phyloP scores from a whole-genome alignment of 2,888 invertebrate genomes.

The Dendrolimus pini region DNA sequence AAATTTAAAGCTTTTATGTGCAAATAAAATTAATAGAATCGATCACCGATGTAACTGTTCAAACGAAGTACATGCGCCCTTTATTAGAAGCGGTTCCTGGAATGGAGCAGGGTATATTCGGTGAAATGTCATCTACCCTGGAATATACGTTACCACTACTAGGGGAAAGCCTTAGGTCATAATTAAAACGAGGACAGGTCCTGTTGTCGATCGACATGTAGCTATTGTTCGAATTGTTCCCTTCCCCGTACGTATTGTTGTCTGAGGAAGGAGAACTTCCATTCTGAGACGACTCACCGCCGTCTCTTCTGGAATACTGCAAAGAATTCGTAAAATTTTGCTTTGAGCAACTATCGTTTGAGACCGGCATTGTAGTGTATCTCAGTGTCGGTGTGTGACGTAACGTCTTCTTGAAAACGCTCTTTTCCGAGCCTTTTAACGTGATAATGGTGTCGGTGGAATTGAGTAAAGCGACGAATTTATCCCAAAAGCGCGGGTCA shows the following conservation, averaged over 20 bases:
- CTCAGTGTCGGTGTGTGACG: conserved; percentile 66
- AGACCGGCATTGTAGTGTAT: conserved; percentile 76
- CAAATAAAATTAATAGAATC: conserved; percentile 18
- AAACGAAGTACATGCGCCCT: conserved; percentile 70
- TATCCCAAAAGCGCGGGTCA: conserved; percentile 91
- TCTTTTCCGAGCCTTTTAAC: conserved; percentile 58
- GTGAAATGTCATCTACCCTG: conserved; percentile 70
- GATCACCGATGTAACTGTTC: conserved; percentile 27
- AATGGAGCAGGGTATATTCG: conserved; percentile 56
- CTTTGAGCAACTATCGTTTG: conserved; percentile 73
- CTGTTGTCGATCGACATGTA: conserved; percentile 81
- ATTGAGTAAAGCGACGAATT: conserved; percentile 86
- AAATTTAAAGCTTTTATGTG: conserved; percentile 11
- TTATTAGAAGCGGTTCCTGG: conserved; percentile 49
- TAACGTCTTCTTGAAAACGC: conserved; percentile 71
- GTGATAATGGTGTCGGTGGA: conserved; percentile 76
- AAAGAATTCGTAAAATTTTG: conserved; percentile 71
- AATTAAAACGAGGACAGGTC: conserved; percentile 73
- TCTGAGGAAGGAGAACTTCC: conserved; percentile 76
- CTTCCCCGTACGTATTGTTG: conserved; percentile 79
- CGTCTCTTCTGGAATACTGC: conserved; percentile 63
- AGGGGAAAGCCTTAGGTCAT: conserved; percentile 71
- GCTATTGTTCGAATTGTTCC: conserved; percentile 80
- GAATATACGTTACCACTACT: conserved; percentile 73
- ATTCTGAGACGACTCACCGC: conserved; percentile 73